These are phyloP conservation scores for Thumatha senex DNA, from an alignment of 2,888 invertebrate species.

Conservation along the genomic window DNA sequence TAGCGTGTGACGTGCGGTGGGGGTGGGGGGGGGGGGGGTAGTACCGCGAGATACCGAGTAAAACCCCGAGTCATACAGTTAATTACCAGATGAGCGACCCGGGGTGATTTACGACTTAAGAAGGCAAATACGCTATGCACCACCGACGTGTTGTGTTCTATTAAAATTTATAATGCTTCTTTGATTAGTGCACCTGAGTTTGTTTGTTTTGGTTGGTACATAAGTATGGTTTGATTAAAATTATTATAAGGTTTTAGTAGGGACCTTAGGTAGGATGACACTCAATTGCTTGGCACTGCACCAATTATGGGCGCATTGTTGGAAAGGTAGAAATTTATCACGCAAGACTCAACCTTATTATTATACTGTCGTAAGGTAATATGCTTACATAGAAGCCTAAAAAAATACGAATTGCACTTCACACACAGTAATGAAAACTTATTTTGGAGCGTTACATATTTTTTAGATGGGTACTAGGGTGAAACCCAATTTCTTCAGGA, in stretches of 20 bases:
- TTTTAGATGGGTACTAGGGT: too few species aligned
- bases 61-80: slow-evolving; percentile 56
- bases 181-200: slow-evolving; percentile 20
- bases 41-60: slow-evolving; percentile 18
- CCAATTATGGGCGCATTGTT: too few species aligned
- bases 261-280: too few species aligned
- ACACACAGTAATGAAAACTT: too few species aligned
- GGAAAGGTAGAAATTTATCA: too few species aligned
- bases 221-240: neutral
- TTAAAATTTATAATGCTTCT: slow-evolving; percentile 31
- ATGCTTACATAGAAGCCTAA: too few species aligned
- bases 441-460: too few species aligned
- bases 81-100: slow-evolving; percentile 57
- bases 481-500: too few species aligned
- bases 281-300: too few species aligned
- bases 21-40: slow-evolving; percentile 7
- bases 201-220: slow-evolving; percentile 6
- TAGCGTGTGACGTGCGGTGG: slow-evolving; percentile 9
- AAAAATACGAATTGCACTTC: too few species aligned
- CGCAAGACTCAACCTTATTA: too few species aligned
- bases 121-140: slow-evolving; percentile 33
- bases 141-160: slow-evolving; percentile 29
- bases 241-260: neutral
- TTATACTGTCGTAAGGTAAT: too few species aligned
- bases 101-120: slow-evolving; percentile 58